Percentiles rank a stretch among this genome's conserved stretches.
Evolutionary conservation across 2,113 vertebrate species (phyloP).

Genomic region (Heloderma charlesbogerti): DNA sequence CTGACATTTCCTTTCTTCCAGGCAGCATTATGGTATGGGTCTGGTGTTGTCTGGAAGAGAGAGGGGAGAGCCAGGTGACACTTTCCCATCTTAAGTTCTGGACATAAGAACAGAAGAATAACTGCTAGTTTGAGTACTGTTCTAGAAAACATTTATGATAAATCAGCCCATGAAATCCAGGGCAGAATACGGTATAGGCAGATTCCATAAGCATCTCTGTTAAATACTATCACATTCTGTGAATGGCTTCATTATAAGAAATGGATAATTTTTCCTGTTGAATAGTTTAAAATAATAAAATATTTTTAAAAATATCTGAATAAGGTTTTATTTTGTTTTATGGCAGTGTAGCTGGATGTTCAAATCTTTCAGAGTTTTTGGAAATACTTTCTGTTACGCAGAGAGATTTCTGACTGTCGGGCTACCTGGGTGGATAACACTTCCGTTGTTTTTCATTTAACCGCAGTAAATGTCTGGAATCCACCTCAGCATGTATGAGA

Average conservation of each 20-base stretch:
- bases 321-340: not conserved
- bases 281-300: not conserved
- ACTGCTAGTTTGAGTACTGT: not conserved
- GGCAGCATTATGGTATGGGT: not conserved
- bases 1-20: not conserved
- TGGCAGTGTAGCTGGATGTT: not conserved
- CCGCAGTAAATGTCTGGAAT: not conserved
- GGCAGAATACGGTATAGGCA: not conserved
- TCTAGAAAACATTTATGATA: not conserved
- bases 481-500: not conserved
- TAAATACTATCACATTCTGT: not conserved
- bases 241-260: not conserved
- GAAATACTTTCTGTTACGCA: not conserved
- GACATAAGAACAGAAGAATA: not conserved
- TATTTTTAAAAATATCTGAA: not conserved
- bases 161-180: not conserved
- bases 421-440: not conserved
- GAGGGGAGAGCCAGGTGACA: not conserved
- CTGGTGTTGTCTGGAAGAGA: not conserved
- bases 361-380: not conserved
- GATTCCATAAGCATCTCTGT: not conserved
- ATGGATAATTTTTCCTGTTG: not conserved
- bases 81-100: not conserved
- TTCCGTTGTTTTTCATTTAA: not conserved
- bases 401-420: not conserved